Percentiles rank a stretch among this genome's conserved stretches.
phyloP scores from a whole-genome alignment of 2,113 vertebrate genomes.

The Progne subis region DNA sequence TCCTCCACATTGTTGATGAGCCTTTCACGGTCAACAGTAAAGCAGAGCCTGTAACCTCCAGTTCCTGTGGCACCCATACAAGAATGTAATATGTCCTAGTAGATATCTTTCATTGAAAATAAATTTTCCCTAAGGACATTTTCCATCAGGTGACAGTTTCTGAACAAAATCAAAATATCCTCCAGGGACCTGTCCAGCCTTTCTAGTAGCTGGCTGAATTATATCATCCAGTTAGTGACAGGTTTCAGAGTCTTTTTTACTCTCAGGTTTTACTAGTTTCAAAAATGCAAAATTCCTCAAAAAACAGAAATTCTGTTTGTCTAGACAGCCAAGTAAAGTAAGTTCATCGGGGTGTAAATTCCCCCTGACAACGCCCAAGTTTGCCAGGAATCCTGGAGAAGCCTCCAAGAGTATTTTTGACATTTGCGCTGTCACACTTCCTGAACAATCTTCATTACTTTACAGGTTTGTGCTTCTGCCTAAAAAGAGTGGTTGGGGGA shows the following conservation, averaged over 20 bases:
- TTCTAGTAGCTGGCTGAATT: not conserved
- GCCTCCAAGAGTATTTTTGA: not conserved
- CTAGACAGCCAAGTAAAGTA: not conserved
- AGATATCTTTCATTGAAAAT: not conserved
- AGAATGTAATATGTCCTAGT: not conserved
- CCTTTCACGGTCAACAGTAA: not conserved
- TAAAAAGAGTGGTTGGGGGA: not conserved
- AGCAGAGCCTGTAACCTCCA: not conserved
- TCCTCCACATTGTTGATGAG: not conserved
- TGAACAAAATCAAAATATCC: not conserved
- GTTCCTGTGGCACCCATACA: not conserved
- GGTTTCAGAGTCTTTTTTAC: not conserved
- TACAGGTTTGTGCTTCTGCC: not conserved
- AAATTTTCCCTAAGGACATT: not conserved
- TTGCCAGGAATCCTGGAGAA: not conserved
- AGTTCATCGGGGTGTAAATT: not conserved
- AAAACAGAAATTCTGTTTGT: not conserved
- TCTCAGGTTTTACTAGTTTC: not conserved
- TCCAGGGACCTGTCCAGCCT: not conserved
- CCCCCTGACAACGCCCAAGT: not conserved
- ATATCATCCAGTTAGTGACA: not conserved
- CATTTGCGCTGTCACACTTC: not conserved
- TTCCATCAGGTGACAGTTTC: not conserved
- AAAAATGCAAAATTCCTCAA: not conserved
- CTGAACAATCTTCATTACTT: not conserved